Evolutionary conservation across 2,113 vertebrate genomes (phyloP), one percentile per base, ranked within the genome.

Genomic region (Saiga tatarica): DNA sequence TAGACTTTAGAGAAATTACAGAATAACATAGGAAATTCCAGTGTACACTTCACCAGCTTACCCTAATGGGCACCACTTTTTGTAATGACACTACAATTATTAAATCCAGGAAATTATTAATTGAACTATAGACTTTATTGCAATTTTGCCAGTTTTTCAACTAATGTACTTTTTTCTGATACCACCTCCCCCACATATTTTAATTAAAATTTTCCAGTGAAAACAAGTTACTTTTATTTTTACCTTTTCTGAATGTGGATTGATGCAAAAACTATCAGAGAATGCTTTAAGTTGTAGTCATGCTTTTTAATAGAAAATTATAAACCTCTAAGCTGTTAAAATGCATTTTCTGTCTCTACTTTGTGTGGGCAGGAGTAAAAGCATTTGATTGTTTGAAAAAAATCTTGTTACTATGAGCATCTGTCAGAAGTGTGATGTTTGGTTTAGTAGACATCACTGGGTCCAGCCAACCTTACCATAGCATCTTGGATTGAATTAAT

Each of bases 371-470:
- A 84, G 86, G 78, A 94, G 42, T 79, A 95, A 93, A 97, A 93
- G 62, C 83, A 96, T 84, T 91, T 96, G 74, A 97, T 96, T 95
- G 36, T 94, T 97, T 90, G 25, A 87, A 96, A 93, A 96, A 74
- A 85, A 95, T 87, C 86, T 79, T 97, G 82, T 91, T 97, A 97
- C 98, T 97, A 96, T 97, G 74, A 98, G 91, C 95, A 95, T 98
- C 94, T 97, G 82, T 92, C 91, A 95, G 93, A 97, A 97, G 81
- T 89, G 67, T 86, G 86, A 89, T 96, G 25, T 97, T 97, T 96
- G 89, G 89, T 97, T 97, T 91, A 96, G 60, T 87, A 97, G 79
- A 82, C 25, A 89, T 93, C 87, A 94, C 89, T 97, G 95, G 82
- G 86, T 81, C 91, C 30, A 84, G 79, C 60, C 94, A 93, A 95